Evolutionary conservation across 2,113 vertebrate genomes (phyloP).

Genomic region (Rhinoderma darwinii): DNA sequence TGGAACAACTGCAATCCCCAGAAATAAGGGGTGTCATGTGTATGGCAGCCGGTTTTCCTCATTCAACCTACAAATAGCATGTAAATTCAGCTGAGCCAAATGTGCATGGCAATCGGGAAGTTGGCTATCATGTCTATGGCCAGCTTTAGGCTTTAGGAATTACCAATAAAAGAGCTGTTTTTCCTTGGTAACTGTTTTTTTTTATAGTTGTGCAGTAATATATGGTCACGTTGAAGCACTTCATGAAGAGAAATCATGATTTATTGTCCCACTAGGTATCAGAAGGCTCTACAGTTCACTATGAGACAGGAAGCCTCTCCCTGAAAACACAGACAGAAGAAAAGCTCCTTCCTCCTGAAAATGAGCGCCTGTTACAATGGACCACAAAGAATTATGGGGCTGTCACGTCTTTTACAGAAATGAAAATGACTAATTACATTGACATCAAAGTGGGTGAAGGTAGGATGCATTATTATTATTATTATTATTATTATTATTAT

Average conservation of each 20-base stretch:
- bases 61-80: too few relatives aligned
- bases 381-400: slow-evolving; percentile 85
- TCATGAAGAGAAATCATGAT: not conserved
- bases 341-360: slow-evolving; percentile 82
- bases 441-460: slow-evolving; percentile 99
- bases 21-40: too few relatives aligned
- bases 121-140: too few relatives aligned
- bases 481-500: too few relatives aligned
- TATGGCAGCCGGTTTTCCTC: too few relatives aligned
- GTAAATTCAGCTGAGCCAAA: too few relatives aligned
- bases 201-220: not conserved
- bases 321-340: slow-evolving; percentile 73
- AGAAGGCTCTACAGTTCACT: slow-evolving; percentile 80
- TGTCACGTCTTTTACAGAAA: slow-evolving; percentile 96
- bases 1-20: too few relatives aligned
- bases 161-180: too few relatives aligned
- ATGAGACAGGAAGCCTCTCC: slow-evolving; percentile 83
- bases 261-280: slow-evolving; percentile 80
- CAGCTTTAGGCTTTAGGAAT: too few relatives aligned
- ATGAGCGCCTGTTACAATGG: slow-evolving; percentile 89
- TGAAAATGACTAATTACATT: slow-evolving; percentile 89
- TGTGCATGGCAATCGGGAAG: too few relatives aligned
- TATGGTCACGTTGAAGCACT: not conserved
- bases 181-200: not conserved
- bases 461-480: slow-evolving; percentile 62